Base-by-base conservation (phyloP, 1,140 invertebrate species). In the Drosophila funebris region DNA sequence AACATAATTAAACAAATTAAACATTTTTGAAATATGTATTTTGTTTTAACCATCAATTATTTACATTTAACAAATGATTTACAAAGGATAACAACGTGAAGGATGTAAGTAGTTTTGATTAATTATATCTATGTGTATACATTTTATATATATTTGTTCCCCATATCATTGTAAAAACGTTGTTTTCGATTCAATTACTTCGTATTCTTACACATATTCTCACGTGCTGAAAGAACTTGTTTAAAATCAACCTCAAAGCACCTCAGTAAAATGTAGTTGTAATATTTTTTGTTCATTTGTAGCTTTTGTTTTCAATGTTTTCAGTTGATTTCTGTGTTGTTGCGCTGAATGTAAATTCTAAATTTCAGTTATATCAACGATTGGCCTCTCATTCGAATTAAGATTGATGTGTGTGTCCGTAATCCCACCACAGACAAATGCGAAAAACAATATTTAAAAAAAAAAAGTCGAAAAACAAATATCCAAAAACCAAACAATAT, bases 51-150 rank as follows among this genome's bases (percentile, higher is more conserved):
- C 54, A 76, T 69, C 48, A 69, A 68, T 54, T 64, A 44, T 54
- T 69, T 76, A 50, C 33, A 13, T 62, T 61, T 73, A 85, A 85
- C 80, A 69, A 88, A 71, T 79, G 18, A 58, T 78, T 54, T 50
- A 76, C 53, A 60, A 58, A 84, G 76, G 83, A 90, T 81, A 81
- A 90, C 79, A 84, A 83, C 73, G 48, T 79, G 29, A 90, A 90
- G 88, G 88, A 90, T 84, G 88, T 90, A 90, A 90, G 88, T 90
- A 90, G 88, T 72, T 71, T 78, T 80, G 37, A 58, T 70, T 73
- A 80, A 66, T 46, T 63, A 5, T 44, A 14, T 69, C 27, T 76
- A 14, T 20, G 27, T 58, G 41, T 66, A 22, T 74, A n/a, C n/a
- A n/a, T n/a, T n/a, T 4, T 36, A 48, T 39, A 53, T 60, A 18